phyloP scores from a whole-genome alignment of 2,797 vertebrate genomes.

The Coluber constrictor region DNA sequence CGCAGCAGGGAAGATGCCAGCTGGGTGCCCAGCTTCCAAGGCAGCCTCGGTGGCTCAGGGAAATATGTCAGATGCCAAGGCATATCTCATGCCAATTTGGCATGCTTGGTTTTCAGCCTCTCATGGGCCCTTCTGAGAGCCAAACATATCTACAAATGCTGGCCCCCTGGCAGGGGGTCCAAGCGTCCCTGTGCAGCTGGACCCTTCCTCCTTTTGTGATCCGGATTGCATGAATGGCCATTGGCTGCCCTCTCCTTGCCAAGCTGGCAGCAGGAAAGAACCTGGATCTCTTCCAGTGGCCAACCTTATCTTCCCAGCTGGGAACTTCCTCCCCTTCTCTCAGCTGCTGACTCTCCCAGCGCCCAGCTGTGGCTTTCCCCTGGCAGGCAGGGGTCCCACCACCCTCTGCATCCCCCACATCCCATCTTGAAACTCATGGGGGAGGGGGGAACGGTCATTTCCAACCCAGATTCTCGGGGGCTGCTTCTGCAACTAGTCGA shows the following conservation, averaged over 20 bases:
- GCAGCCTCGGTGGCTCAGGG: neutral
- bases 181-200: neutral
- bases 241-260: neutral
- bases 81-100: neutral
- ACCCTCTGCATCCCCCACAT: neutral
- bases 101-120: too few relatives aligned
- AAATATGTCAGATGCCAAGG: neutral
- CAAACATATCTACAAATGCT: neutral
- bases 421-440: neutral
- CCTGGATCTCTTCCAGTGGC: fast-evolving
- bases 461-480: neutral
- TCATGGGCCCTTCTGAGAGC: neutral
- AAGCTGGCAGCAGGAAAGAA: neutral
- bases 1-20: neutral
- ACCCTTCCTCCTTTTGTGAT: neutral
- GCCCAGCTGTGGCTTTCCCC: constrained; percentile 5
- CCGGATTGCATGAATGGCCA: neutral
- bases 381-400: neutral
- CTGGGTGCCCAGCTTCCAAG: neutral
- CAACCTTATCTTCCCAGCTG: neutral
- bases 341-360: neutral
- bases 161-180: neutral
- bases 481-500: neutral
- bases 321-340: neutral
- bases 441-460: neutral